Percentiles rank a stretch among this genome's conserved stretches.
These are phyloP conservation scores for Axis porcinus DNA, from an alignment of 2,113 vertebrate genomes.

Conservation along the genomic window DNA sequence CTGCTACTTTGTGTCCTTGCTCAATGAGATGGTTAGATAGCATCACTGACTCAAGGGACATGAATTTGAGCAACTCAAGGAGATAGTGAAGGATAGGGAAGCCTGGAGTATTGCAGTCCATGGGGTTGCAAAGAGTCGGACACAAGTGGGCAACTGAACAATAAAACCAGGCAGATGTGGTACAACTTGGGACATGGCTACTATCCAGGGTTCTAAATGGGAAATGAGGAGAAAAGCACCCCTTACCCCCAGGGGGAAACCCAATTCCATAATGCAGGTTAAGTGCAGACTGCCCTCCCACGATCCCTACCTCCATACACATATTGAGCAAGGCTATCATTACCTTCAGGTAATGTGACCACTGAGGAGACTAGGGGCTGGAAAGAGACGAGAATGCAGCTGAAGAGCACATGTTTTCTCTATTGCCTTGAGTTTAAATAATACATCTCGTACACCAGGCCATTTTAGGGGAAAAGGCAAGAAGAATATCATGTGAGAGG, in stretches of 20 bases:
- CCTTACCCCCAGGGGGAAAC: too few relatives aligned
- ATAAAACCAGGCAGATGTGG: background rate
- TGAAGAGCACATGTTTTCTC: background rate
- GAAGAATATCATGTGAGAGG: background rate
- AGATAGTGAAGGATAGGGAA: background rate
- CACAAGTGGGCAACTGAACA: background rate
- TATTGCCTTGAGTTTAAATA: background rate
- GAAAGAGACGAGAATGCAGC: background rate
- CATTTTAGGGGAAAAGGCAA: background rate
- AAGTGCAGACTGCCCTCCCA: background rate
- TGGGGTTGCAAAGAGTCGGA: background rate
- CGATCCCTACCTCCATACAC: too few relatives aligned
- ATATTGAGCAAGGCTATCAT: too few relatives aligned
- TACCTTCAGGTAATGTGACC: background rate
- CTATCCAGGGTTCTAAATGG: background rate
- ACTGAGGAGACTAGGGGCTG: background rate
- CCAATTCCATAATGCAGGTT: background rate
- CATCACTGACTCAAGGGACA: background rate
- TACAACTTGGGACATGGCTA: too few relatives aligned
- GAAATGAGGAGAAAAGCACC: background rate
- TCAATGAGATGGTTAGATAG: background rate
- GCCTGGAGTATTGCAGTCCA: background rate
- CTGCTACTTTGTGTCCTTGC: background rate
- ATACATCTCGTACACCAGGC: rapidly evolving
- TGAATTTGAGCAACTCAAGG: background rate